Evolutionary conservation across 2,797 vertebrate species (phyloP).

Genomic region (Mormyrus hasselquistii): DNA sequence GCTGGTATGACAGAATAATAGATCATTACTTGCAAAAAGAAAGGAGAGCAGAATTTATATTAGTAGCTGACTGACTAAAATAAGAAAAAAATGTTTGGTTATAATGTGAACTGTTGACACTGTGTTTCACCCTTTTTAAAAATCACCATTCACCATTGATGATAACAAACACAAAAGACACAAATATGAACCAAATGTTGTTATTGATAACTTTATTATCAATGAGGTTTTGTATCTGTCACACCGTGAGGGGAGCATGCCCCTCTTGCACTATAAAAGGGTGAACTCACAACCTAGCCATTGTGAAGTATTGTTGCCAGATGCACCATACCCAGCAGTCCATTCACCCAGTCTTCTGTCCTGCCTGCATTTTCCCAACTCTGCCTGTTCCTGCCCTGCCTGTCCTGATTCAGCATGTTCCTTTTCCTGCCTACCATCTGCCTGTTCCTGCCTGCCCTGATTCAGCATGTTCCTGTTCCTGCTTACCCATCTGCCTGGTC

Average conservation of each 20-base stretch:
- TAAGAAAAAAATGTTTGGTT: background rate
- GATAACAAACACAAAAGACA: background rate
- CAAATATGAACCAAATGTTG: background rate
- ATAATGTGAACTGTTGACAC: background rate
- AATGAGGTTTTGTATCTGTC: background rate
- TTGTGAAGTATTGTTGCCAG: no score
- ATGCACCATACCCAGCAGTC: no score
- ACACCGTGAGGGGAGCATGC: background rate
- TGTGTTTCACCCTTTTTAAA: background rate
- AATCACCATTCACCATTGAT: background rate
- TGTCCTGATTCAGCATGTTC: no score
- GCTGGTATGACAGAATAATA: background rate
- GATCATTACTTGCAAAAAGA: background rate
- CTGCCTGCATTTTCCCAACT: no score
- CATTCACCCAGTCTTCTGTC: no score
- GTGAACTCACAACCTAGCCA: no score
- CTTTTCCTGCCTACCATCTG: no score
- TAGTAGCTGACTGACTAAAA: background rate
- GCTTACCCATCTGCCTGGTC: no score
- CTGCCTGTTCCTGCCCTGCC: no score
- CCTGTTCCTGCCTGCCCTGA: no score
- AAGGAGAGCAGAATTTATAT: background rate
- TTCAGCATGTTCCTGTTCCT: no score
- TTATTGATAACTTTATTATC: background rate
- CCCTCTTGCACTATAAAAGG: no score